Base-by-base conservation (phyloP, 2,797 vertebrate species). In the Pteropus rufus region DNA sequence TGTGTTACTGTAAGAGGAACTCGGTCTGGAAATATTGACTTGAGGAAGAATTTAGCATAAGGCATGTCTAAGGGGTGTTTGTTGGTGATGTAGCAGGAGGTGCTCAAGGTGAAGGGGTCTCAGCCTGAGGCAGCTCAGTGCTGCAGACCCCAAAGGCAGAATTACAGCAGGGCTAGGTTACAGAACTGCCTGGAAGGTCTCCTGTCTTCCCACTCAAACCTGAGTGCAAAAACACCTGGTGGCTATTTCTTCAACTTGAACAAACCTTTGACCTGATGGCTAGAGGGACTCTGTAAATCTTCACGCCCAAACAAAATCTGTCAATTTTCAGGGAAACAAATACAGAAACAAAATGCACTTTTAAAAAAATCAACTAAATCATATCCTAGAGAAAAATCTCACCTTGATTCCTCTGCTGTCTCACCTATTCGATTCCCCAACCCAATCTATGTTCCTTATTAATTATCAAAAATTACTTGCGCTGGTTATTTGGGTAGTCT, bases 401-500 rank as follows among this genome's bases (percentile, higher is more conserved):
- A 91, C 69, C 93, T 69, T 54, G 15, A 69, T 77, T 75, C 54
- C 64, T 93, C 31, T 79, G 58, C 65, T 41, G 58, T 31, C 54
- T 93, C 54, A 69, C 46, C 58, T 90, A 54, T 31, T 65, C 34
- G 34, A 62, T 77, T 79, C 75, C 62, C 65, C n/a, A n/a, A 54
- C 46, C 9, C 36, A n/a, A 15, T 81, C 79, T 76, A 5, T 36
- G 23, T 6, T 86, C 60, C 24, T 56, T 80, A 83, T 83, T 95
- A 93, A 96, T 89, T 81, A 77, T 79, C 82, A 80, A 60, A 94
- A 95, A 44, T 73, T 69, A 76, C 46, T 76, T 70, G 54, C 12
- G 10, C 77, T 70, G 90, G 75, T 67, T 95, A 91, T 89, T 96
- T 89, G 67, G 46, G 80, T 84, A 95, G 89, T 73, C 93, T 85